Conservation (phyloP, 1,140 invertebrate genomes). For the Neuroterus valhalla region DNA sequence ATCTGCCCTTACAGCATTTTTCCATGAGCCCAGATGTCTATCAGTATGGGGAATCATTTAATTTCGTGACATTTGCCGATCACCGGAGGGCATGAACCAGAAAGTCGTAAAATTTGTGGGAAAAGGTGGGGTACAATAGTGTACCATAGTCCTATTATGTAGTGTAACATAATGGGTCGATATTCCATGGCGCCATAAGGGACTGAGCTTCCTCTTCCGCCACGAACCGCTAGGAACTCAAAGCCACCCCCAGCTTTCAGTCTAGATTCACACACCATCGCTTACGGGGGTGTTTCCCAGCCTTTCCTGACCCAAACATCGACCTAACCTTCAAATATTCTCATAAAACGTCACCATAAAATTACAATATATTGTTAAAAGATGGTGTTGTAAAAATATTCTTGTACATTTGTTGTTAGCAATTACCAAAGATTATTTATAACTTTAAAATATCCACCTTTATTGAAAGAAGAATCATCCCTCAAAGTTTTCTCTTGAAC, state of each 20-base stretch:
- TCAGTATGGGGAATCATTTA: constrained; percentile 36
- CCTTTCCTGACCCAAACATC: neutral
- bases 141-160: neutral
- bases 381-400: neutral
- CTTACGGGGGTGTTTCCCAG: constrained; percentile 41
- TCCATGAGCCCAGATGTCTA: neutral
- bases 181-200: constrained; percentile 57
- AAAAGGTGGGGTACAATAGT: constrained; percentile 36
- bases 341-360: neutral
- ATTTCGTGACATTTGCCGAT: constrained; percentile 9
- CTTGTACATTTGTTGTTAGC: neutral
- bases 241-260: constrained; percentile 51
- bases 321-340: constrained; percentile 38
- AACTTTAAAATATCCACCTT: too few relatives aligned
- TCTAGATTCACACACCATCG: constrained; percentile 40
- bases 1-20: too few relatives aligned
- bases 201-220: constrained; percentile 48
- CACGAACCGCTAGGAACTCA: constrained; percentile 48
- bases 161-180: constrained; percentile 53
- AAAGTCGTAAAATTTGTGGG: constrained; percentile 40
- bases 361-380: neutral
- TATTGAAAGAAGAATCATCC: too few relatives aligned
- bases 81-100: constrained; percentile 22
- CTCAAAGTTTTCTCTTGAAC: too few relatives aligned
- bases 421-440: too few relatives aligned